A percentile compares a stretch with the other conserved stretches of the same genome.
Conservation (phyloP, 1,140 invertebrate genomes). For the Eulimnadia texana region DNA sequence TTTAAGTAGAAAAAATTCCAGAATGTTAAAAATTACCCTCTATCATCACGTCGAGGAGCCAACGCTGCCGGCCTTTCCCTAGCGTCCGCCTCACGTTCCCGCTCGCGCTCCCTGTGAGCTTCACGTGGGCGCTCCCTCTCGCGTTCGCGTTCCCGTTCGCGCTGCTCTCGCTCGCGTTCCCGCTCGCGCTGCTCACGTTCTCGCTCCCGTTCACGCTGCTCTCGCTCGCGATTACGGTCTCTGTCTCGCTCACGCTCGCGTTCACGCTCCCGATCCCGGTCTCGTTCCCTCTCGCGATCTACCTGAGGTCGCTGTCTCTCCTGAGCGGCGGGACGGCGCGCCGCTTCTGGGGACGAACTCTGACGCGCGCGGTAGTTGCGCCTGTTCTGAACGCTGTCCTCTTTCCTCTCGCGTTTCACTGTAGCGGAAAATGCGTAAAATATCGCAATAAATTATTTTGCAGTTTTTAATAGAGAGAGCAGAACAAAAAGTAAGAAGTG, state of each 20-base stretch:
- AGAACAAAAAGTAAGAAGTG: too few relatives aligned
- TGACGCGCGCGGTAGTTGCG: conserved; percentile 27
- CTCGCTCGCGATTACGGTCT: conserved; percentile 6
- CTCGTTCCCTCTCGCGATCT: conserved; percentile 27
- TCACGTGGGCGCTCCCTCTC: too few relatives aligned
- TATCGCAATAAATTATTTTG: too few relatives aligned
- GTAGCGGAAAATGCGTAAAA: neutral
- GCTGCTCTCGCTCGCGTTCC: neutral
- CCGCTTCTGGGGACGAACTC: conserved; percentile 8
- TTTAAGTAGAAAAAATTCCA: neutral
- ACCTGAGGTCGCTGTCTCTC: conserved; percentile 20
- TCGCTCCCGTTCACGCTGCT: conserved; percentile 7
- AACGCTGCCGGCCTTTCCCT: neutral
- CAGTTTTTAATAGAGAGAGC: too few relatives aligned
- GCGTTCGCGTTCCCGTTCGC: conserved; percentile 10
- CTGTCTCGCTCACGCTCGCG: conserved; percentile 1
- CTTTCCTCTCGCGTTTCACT: conserved; percentile 32
- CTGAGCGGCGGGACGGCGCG: neutral
- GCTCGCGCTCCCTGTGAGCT: neutral
- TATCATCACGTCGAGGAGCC: neutral
- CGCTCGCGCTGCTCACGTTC: conserved; percentile 7
- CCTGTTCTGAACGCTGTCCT: conserved; percentile 62
- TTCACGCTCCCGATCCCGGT: conserved; percentile 33
- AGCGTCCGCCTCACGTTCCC: neutral
- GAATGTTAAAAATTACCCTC: neutral